These are phyloP conservation scores for Ciconia maguari DNA, from an alignment of 2,113 vertebrate genomes.

Conservation along the genomic window DNA sequence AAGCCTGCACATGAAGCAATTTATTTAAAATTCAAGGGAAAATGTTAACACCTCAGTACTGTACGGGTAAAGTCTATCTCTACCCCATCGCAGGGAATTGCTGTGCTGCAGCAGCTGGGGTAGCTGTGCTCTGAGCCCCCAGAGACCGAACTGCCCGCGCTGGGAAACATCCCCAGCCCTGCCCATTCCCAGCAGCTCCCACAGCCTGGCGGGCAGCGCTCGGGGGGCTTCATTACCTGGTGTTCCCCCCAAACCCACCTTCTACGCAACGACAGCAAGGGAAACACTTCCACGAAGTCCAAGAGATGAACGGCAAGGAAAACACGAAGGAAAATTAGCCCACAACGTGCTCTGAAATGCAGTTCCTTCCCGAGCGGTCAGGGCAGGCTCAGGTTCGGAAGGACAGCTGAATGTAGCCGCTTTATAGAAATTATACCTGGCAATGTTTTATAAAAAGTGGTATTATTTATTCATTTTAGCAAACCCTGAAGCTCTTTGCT, in stretches of 20 bases:
- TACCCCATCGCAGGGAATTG: rapidly evolving
- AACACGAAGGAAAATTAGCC: neutral
- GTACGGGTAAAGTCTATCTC: neutral
- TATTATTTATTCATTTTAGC: neutral
- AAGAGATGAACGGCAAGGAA: neutral
- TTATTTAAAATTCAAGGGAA: neutral
- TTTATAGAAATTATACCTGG: neutral
- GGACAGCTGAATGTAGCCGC: neutral
- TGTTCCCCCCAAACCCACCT: neutral
- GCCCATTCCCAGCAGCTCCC: neutral
- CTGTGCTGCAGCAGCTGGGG: neutral
- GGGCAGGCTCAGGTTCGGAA: neutral
- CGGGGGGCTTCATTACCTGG: rapidly evolving
- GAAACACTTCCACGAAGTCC: rapidly evolving
- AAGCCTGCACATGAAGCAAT: neutral
- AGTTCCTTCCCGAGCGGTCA: neutral
- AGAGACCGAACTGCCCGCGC: rapidly evolving
- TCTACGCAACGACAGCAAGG: rapidly evolving
- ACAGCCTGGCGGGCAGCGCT: neutral
- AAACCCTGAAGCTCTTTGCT: neutral
- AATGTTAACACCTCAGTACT: neutral
- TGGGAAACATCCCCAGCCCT: neutral
- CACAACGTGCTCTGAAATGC: neutral
- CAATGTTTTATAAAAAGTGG: neutral
- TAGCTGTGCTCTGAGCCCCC: neutral